Base-by-base conservation (phyloP, 2,888 invertebrate genomes). In the Graphium colonna region DNA sequence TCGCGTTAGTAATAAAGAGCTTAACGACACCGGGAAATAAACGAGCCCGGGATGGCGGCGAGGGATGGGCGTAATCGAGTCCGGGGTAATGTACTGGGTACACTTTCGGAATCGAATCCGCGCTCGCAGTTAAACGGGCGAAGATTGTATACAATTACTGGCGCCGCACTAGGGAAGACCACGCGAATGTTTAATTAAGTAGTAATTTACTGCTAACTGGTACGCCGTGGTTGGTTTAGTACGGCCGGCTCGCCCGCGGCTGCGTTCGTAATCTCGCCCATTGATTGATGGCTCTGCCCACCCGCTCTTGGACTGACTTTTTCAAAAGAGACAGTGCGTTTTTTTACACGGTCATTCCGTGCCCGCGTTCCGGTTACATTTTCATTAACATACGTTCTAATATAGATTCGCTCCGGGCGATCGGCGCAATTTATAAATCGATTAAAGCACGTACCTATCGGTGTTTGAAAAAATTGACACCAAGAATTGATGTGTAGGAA, bases 151-250 rank as follows among this genome's bases (percentile, higher is more conserved):
- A 70, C 68, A 68, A 73, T 75, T 73, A 73, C 57, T 39, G 60
- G 52, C 61, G 67, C 65, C 69, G 68, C 65, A 56, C 54, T 56
- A 45, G 55, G 49, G 54, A 60, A 31, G 45, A 50, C 59, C 58
- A 64, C 65, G 65, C 62, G 69, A 72, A 77, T 77, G 73, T 73
- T 78, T 79, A 81, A 81, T 80, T 77, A 78, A 71, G 63, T 60
- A 62, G 74, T 71, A 71, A 79, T 78, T 76, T 76, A 73, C 69
- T 69, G 67, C 64, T 71, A 71, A 72, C 71, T 73, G 65, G 73
- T 63, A 69, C 68, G 71, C 69, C 72, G 68, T 66, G 69, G 69
- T 65, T 60, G 60, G 62, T 60, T 61, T 56, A 60, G 59, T 57
- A 48, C 61, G 61, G 63, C 64, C 60, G 59, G 60, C 52, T 52